Percentiles rank a stretch among this genome's conserved stretches.
Conservation (phyloP, 2,113 vertebrate genomes). For the Microcebus murinus region DNA sequence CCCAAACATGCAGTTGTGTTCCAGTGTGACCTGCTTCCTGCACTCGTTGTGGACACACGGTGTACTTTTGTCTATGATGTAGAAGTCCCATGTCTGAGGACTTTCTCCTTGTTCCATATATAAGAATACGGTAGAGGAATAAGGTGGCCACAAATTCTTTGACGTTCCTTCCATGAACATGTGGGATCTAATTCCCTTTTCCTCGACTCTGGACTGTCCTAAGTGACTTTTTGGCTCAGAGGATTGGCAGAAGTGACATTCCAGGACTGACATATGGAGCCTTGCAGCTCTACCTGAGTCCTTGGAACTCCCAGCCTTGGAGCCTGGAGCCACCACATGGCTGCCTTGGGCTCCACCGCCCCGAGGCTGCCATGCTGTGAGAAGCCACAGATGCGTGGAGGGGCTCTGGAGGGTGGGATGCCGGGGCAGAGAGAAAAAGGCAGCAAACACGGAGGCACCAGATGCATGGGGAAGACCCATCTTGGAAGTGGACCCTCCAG, state of each 20-base stretch:
- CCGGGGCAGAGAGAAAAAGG: neutral
- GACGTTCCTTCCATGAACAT: neutral
- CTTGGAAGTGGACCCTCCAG: neutral
- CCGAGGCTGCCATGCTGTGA: neutral
- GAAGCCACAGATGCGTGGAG: neutral
- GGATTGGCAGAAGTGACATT: neutral
- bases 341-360: neutral
- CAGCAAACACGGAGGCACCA: neutral
- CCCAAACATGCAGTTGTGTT: neutral
- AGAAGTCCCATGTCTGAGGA: neutral
- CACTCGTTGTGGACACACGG: neutral
- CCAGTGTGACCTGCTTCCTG: neutral
- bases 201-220: neutral
- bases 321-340: neutral
- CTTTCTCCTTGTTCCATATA: neutral
- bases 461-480: neutral
- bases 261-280: neutral
- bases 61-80: neutral
- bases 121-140: neutral
- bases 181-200: neutral
- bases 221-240: neutral
- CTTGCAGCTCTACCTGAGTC: neutral
- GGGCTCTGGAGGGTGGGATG: neutral
- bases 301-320: neutral
- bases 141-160: neutral